Evolutionary conservation across 2,113 vertebrate genomes (phyloP), one percentile per base, ranked within the genome.

Genomic region (Rallus limicola): DNA sequence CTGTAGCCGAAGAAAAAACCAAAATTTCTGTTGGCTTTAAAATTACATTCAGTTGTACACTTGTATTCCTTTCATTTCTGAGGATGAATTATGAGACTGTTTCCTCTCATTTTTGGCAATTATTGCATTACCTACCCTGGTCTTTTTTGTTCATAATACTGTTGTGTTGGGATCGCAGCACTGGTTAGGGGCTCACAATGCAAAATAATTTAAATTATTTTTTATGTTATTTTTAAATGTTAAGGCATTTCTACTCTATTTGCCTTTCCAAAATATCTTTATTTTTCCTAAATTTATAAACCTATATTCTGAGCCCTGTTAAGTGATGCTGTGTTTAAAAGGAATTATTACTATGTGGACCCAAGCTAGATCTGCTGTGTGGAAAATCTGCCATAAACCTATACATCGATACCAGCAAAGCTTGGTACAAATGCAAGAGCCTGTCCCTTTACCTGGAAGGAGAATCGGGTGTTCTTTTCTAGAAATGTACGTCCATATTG

Each of bases 141-240:
- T 67, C 8, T 44, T 78, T 78, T 81, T 63, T 50, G 21, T 59
- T 93, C 14, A 28, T 63, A 59, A 40, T 55, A 46, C 31, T 80
- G 10, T 71, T 72, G 18, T n/a, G 29, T 82, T 62, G 40, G 12
- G 23, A 70, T 87, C 24, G 42, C 18, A 87, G 26, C 24, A 82
- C 21, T 40, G 34, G 24, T 40, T 72, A 55, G 13, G 5, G 7
- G 5, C 21, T 62, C 0, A 0, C 75, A 53, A 15, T 50, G 25
- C 8, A 91, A 82, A 62, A 68, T 58, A 0, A 53, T 72, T 92
- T 50, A 7, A n/a, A 5, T 53, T 36, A 36, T 36, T 36, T 36
- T 36, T 36, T 36, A 36, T 36, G 3, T 53, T 88, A 23, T 67
- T 88, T 79, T 83, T 40, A 14, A 75, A 67, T 46, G 16, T 50